Percentiles rank a stretch among this genome's conserved stretches.
Conservation (phyloP, 1,140 invertebrate species). For the Bactericera cockerelli region DNA sequence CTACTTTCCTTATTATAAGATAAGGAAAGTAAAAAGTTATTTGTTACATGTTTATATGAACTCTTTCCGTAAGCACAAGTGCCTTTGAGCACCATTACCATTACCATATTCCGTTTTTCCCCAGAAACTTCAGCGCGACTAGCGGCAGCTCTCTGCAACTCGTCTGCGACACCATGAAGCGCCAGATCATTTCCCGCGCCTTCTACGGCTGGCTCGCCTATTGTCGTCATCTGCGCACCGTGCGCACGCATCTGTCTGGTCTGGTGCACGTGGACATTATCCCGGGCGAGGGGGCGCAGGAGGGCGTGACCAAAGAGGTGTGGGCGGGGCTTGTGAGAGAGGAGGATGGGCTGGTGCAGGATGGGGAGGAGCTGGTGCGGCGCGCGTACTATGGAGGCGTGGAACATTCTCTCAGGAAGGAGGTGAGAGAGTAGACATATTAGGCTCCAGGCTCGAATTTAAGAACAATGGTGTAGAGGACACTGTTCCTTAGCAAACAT, state of each 20-base stretch:
- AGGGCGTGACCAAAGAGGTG: slow-evolving; percentile 48
- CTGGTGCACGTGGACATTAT: slow-evolving; percentile 57
- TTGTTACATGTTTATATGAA: no score
- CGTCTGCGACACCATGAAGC: slow-evolving; percentile 85
- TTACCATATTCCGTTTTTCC: no score
- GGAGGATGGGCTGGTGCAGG: slow-evolving; percentile 31
- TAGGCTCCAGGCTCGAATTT: neutral
- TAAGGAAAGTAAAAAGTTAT: no score
- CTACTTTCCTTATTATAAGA: no score
- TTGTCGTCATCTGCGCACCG: slow-evolving; percentile 78
- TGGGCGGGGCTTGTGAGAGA: slow-evolving; percentile 45
- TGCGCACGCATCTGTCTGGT: slow-evolving; percentile 79
- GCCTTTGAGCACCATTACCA: no score
- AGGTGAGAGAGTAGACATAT: slow-evolving; percentile 31
- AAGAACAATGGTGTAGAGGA: no score
- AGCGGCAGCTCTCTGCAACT: slow-evolving; percentile 42
- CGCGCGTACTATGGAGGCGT: slow-evolving; percentile 78
- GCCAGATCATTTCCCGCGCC: slow-evolving; percentile 85
- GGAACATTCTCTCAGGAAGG: slow-evolving; percentile 54
- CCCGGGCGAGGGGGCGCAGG: slow-evolving; percentile 28
- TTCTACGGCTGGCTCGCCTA: slow-evolving; percentile 95
- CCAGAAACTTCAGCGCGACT: slow-evolving; percentile 10
- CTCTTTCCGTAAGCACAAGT: no score
- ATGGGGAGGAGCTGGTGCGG: slow-evolving; percentile 54
- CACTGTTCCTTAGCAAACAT: no score